Base-by-base conservation (phyloP, 53 echinoderm and acorn worm genomes). In the Arbacia lixula region DNA sequence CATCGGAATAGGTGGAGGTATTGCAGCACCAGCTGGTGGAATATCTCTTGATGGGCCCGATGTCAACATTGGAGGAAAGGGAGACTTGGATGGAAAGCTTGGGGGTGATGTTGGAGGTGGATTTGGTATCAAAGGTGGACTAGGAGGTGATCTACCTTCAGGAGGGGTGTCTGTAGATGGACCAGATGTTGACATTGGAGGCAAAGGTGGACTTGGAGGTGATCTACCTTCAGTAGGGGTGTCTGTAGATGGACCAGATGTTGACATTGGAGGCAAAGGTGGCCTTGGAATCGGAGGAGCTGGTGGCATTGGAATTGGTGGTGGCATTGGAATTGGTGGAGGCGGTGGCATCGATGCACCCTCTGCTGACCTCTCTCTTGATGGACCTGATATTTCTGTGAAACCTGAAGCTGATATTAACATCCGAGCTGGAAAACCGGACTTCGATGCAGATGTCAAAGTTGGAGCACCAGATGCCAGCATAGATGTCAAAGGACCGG, bases 341-440 rank as follows among this genome's bases (percentile, higher is more conserved):
- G n/a, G n/a, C n/a, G 79, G 80, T 54, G 81, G 69, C 36, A 62
- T 89, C 50, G 76, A 89, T 68, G 52, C 43, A 51, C 88, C 94
- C 41, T 90, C 87, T 62, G 57, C 36, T 17, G 85, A 87, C 74
- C 33, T 84, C 50, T 67, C 68, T 84, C 71, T 54, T 29, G 75
- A 68, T 68, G 82, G 86, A 60, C 88, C 88, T 77, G 91, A 85
- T 80, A 41, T 68, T 26, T 36, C 17, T 56, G 32, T 36, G 71
- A 37, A 36, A 19, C 71, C 71, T 6, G 36, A 69, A 37, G 46
- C 14, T 14, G 46, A 14, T 46, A 14, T 8, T 10, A 14, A 14
- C 8, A 46, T 46, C 8, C 14, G 8, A 46, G 46, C 14, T 8
- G 46, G 14, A 46, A n/a, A n/a, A n/a, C n/a, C n/a, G n/a, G 46